Base-by-base conservation (phyloP, 1,140 invertebrate species). In the Caenorhabditis elegans region DNA sequence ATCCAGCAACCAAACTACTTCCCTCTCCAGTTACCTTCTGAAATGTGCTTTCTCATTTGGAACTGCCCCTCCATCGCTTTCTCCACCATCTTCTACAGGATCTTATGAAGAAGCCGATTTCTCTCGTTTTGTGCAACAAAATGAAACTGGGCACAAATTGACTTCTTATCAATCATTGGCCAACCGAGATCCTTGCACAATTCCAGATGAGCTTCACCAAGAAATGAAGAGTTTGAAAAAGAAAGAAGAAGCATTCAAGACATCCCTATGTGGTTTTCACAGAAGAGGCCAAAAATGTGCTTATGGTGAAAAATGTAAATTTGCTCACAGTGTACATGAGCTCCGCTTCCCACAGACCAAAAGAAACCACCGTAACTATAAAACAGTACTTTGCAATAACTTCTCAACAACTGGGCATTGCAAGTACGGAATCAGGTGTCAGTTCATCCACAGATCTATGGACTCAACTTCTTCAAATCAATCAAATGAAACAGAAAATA, bases 231-330 rank as follows among this genome's bases (percentile, higher is more conserved):
- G 60, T 13, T 34, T 39, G 10, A 70, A 70, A 34, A 31, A 34
- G 22, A 70, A 82, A 76, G 49, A 86, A 17, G 77, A 86, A 24
- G 82, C 81, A 1, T 98, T 98, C 92, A 98, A 98, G 92, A 99
- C 97, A n/a, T 96, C 98, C 91, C 92, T 98, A 70, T 99, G 97
- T 91, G 92, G 96, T 83, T 95, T 96, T 3, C 98, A 94, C 90
- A 95, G 97, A 89, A 96, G 98, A 91, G 95, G 93, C 85, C 96
- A 96, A 51, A 93, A 94, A 78, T 99, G 97, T 92, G 97, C 98
- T 91, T 99, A 98, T 90, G 96, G 96, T 24, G 96, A 98, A 90
- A 98, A 98, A 90, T 99, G 97, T 90, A 96, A 98, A 90, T 99
- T 98, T 91, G 97, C 97, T 1, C 97, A 99, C 90, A 96, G 96